Evolutionary conservation across 2,888 invertebrate genomes (phyloP), one percentile per base, ranked within the genome.

Genomic region (Alcis repandata): DNA sequence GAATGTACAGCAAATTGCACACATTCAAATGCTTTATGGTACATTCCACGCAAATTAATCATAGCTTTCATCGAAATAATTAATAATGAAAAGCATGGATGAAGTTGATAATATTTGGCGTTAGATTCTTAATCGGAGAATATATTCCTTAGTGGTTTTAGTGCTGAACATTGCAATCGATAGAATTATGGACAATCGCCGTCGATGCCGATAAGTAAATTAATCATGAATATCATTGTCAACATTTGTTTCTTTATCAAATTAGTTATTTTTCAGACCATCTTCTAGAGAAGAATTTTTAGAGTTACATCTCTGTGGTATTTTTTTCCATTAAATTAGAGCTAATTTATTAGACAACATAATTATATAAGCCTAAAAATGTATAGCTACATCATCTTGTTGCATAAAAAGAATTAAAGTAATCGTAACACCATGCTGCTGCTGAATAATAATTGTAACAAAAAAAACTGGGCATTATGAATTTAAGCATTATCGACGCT

Each of bases 1-100:
- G n/a, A 27, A 51, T 46, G 17, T 15, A 53, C 15, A 22, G 36
- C 38, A 54, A 60, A 53, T 46, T 53, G 46, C 38, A 13, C 52
- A 22, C 3, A 15, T 17, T 32, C n/a, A 41, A n/a, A 52, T 40
- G 40, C 15, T 27, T 32, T 22, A 32, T 43, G 19, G 43, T 1
- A 45, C 33, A 56, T 56, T 43, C 45, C 43, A 13, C 4, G 17
- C 33, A 33, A 43, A 43, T 45, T 56, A 38, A 20, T 52, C 38
- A 11, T 27, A n/a, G 33, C 17, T 49, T 15, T 33, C 8, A 9
- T 10, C 27, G 27, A 27, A 27, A 27, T 6, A 27, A 27, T 4
- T 2, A 27, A 27, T 27, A 27, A 4, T 4, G 27, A 4, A 27
- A 27, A 4, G 27, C 2, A 27, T 27, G 27, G 27, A 27, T 4